A percentile compares a stretch with the other conserved stretches of the same genome.
phyloP scores from a whole-genome alignment of 2,113 vertebrate genomes.

The Noctilio leporinus region DNA sequence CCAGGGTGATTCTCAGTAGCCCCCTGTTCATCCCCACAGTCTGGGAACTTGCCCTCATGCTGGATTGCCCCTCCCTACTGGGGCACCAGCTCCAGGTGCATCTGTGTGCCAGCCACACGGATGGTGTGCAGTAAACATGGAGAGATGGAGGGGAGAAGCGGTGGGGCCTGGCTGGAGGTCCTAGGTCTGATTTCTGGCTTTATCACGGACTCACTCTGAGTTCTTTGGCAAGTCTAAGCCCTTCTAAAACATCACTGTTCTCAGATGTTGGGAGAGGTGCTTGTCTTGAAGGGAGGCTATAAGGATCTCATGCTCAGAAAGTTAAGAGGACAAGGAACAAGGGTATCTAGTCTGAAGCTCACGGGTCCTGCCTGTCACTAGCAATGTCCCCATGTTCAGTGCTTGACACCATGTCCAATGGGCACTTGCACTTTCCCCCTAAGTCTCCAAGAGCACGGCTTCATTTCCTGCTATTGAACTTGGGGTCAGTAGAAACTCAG shows the following conservation, averaged over 20 bases:
- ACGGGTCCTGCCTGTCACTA: no score
- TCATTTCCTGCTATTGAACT: neutral
- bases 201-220: neutral
- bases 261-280: neutral
- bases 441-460: neutral
- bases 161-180: no score
- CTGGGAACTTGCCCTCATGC: fast-evolving
- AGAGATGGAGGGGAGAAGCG: neutral
- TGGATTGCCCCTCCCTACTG: fast-evolving
- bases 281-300: neutral
- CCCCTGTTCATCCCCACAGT: fast-evolving
- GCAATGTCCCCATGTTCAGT: fast-evolving
- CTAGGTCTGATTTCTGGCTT: neutral
- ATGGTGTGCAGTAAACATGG: fast-evolving
- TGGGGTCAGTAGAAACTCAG: neutral
- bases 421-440: fast-evolving
- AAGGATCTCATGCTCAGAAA: neutral
- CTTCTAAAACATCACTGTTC: neutral
- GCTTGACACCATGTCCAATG: neutral
- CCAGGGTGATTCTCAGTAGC: neutral
- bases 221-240: neutral
- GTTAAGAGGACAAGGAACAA: neutral
- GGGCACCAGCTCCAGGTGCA: neutral
- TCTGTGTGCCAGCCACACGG: neutral
- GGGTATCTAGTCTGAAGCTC: neutral